Percentiles rank a stretch among this genome's conserved stretches.
These are phyloP conservation scores for Archips xylosteana DNA, from an alignment of 2,888 invertebrate species.

Conservation along the genomic window DNA sequence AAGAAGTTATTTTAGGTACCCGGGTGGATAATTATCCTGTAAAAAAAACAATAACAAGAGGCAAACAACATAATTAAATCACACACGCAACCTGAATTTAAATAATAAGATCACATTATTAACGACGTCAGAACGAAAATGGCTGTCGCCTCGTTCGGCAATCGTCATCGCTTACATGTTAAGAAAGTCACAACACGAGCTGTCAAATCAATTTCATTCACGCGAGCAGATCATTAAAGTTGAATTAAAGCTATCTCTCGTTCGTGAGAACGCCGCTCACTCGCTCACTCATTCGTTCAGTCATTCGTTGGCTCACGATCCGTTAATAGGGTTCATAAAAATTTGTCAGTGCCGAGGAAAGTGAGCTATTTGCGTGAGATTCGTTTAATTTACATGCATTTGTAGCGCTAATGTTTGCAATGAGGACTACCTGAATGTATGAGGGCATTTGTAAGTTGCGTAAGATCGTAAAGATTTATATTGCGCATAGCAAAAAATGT, in stretches of 20 bases:
- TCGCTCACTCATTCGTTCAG: constrained; percentile 58
- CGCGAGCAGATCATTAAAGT: constrained; percentile 82
- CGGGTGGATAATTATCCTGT: neutral
- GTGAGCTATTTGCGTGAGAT: constrained; percentile 45
- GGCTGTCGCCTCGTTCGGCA: constrained; percentile 28
- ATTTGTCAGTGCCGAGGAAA: constrained; percentile 45
- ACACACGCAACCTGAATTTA: constrained; percentile 29
- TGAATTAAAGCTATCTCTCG: constrained; percentile 78
- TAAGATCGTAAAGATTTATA: neutral
- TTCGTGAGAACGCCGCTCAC: constrained; percentile 75
- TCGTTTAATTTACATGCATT: constrained; percentile 37
- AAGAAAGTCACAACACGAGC: constrained; percentile 69
- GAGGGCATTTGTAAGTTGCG: neutral
- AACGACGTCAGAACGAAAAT: constrained; percentile 30
- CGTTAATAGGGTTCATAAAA: constrained; percentile 53
- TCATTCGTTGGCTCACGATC: constrained; percentile 67
- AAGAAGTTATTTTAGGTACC: too few relatives aligned
- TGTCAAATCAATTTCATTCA: constrained; percentile 83
- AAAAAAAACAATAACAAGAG: neutral
- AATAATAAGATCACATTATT: constrained; percentile 29
- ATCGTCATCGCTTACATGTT: constrained; percentile 50
- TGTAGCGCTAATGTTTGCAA: constrained; percentile 23
- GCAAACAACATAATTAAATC: constrained; percentile 18
- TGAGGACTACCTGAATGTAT: constrained; percentile 10
- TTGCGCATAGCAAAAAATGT: neutral